Conservation (phyloP, 2,113 vertebrate genomes). For the Amazona vittata region DNA sequence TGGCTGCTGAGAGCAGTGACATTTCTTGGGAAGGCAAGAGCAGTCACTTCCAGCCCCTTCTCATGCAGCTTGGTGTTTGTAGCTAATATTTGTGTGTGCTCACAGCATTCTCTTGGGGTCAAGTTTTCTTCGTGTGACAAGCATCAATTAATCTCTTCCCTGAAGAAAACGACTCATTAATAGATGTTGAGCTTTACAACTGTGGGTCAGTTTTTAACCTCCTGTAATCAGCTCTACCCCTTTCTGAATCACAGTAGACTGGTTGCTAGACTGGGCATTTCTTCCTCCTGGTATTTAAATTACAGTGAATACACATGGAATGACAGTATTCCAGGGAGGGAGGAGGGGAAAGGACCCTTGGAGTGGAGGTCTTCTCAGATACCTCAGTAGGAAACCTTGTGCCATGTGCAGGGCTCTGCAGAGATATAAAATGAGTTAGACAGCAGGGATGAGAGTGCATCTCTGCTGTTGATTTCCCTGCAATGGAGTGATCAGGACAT, state of each 20-base stretch:
- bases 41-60: not conserved
- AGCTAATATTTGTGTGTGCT: not conserved
- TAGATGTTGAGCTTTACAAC: not conserved
- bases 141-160: not conserved
- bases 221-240: not conserved
- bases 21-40: not conserved
- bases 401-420: not conserved
- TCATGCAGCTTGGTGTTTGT: not conserved
- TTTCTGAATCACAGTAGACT: not conserved
- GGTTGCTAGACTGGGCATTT: not conserved
- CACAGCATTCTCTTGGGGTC: not conserved
- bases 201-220: not conserved
- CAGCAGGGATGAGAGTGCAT: not conserved
- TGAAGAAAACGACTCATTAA: not conserved
- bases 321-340: not conserved
- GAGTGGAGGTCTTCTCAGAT: not conserved
- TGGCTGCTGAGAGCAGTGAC: not conserved
- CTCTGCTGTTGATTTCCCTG: not conserved
- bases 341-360: not conserved
- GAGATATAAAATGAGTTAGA: not conserved
- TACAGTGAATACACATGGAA: accelerated
- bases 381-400: not conserved
- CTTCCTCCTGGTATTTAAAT: not conserved
- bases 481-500: not conserved
- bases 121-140: not conserved